These are phyloP conservation scores for Notodonta dromedarius DNA, from an alignment of 2,888 invertebrate species.

Conservation along the genomic window DNA sequence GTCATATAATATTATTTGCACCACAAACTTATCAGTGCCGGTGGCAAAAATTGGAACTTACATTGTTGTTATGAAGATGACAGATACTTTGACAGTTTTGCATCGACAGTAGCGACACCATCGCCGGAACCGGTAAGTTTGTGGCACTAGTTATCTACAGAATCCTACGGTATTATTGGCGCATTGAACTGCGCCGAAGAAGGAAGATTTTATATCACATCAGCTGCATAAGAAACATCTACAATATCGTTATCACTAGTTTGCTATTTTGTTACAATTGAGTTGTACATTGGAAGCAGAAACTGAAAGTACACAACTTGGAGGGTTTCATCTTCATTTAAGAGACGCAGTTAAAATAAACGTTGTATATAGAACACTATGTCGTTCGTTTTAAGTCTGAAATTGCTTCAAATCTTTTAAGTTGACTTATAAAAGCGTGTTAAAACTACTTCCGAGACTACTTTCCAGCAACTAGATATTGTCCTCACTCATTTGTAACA, in stretches of 20 bases:
- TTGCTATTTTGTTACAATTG: conserved; percentile 22
- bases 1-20: conserved; percentile 21
- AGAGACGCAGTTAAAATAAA: too few relatives aligned
- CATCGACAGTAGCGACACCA: neutral
- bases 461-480: neutral
- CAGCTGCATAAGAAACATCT: conserved; percentile 45
- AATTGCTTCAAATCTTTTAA: too few relatives aligned
- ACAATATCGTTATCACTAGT: conserved; percentile 26
- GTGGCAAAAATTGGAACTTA: neutral
- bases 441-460: neutral
- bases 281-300: conserved; percentile 1
- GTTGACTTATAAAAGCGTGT: too few relatives aligned
- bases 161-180: conserved; percentile 39
- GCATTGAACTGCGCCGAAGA: conserved; percentile 35
- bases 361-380: too few relatives aligned
- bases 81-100: too few relatives aligned
- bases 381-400: too few relatives aligned
- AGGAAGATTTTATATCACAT: conserved; percentile 68
- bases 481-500: conserved; percentile 33
- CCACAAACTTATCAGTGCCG: conserved; percentile 16
- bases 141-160: conserved; percentile 23
- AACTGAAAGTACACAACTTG: too few relatives aligned
- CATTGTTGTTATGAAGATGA: neutral
- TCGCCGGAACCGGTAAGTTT: neutral
- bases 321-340: too few relatives aligned